These are phyloP conservation scores for Chromoteleia sp. DNA, from an alignment of 2,888 invertebrate genomes.

Conservation along the genomic window DNA sequence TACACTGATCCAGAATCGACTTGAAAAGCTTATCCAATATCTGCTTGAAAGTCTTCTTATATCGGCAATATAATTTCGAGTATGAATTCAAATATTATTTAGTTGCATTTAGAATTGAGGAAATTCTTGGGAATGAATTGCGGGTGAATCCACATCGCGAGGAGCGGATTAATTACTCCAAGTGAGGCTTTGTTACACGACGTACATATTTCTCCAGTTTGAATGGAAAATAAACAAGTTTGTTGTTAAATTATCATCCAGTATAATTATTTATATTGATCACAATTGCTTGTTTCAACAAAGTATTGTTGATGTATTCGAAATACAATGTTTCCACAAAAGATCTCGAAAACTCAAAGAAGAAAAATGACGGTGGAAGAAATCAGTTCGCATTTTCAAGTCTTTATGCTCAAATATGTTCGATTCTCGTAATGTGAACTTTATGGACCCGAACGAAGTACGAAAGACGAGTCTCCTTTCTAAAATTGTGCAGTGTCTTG, in stretches of 20 bases:
- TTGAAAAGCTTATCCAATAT: background rate
- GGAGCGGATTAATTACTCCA: conserved; percentile 43
- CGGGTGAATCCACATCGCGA: conserved; percentile 14
- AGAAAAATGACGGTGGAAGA: background rate
- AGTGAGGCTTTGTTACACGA: conserved; percentile 18
- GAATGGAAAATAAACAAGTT: too few relatives aligned
- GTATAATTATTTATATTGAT: too few relatives aligned
- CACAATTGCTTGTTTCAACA: too few relatives aligned
- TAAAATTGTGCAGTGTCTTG: conserved; percentile 59
- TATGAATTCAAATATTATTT: conserved; percentile 10
- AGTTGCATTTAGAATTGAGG: conserved; percentile 28
- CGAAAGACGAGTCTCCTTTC: conserved; percentile 24
- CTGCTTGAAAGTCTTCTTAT: background rate
- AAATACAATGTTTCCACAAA: too few relatives aligned
- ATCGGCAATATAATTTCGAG: conserved; percentile 4
- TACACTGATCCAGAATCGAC: background rate
- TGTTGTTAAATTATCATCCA: conserved; percentile 20
- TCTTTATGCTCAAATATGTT: conserved; percentile 40
- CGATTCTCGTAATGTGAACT: conserved; percentile 46
- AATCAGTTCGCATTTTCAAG: conserved; percentile 30
- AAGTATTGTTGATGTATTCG: too few relatives aligned
- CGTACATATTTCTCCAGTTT: too few relatives aligned
- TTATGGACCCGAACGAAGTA: conserved; percentile 41
- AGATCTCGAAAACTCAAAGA: background rate
- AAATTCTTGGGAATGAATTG: conserved; percentile 23